Base-by-base conservation (phyloP, 2,888 invertebrate genomes). In the Drosophila imparisetae region DNA sequence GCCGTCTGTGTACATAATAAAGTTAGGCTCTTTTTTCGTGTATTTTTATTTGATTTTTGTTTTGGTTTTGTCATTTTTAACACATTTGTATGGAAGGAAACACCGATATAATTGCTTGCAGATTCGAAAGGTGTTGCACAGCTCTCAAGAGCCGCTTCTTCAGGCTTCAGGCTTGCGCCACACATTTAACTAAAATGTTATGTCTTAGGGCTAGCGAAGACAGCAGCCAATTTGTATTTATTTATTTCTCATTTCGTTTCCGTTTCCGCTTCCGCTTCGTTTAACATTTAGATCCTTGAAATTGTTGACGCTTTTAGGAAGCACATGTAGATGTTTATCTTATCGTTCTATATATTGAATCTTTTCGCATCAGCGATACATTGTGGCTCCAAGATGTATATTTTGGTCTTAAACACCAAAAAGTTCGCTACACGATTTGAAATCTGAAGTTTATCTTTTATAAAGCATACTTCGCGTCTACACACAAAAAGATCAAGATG, bases 391-490 rank as follows among this genome's bases (percentile, higher is more conserved):
- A 32, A 24, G 36, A 38, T 54, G 36, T 24, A 18, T 18, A 36
- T 5, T 27, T 48, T 13, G 5, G 7, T 7, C 42, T 21, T 13
- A 10, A 42, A 27, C 15, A 4, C n/a, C 66, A n/a, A 54, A 66
- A 58, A 66, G 66, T 72, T 72, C 62, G 58, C 73, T 21, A 61
- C 24, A 61, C n/a, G 32, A 58, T 53, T 48, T 30, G 4, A 24
- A 59, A 50, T 32, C 21, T n/a, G 24, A 11, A 61, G 30, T 36
- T 49, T 18, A 18, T 18, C 21, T 34, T 30, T 42, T 40, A 52
- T 42, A 21, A 11, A 50, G 66, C 57, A 72, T 57, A 57, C 32
- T 65, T 67, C 18, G 6, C 50, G 24, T 42, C 34, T 36, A 5
- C 6, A 30, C 7, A 21, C 10, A 21, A 21, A 7, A 29, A 10